Conservation (phyloP, 2,797 vertebrate species). For the Phoxinus dragarum region DNA sequence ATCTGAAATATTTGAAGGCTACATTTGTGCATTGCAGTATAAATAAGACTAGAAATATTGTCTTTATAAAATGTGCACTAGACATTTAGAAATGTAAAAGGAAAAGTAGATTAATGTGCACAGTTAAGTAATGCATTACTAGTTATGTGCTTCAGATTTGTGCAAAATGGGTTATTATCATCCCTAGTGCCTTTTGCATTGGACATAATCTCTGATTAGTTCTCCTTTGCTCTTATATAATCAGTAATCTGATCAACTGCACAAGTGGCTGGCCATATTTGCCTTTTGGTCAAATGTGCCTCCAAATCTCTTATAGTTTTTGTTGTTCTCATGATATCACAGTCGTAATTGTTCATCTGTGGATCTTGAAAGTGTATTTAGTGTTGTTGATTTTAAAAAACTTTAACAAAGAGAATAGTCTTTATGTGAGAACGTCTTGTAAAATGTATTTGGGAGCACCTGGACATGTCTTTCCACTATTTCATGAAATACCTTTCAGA, state of each 20-base stretch:
- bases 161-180: background rate
- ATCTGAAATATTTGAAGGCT: background rate
- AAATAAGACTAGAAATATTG: background rate
- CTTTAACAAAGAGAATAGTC: background rate
- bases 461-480: background rate
- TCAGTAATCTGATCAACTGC: constrained; percentile 4
- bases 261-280: constrained; percentile 17
- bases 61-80: constrained; percentile 8
- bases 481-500: background rate
- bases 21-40: background rate
- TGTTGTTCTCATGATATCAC: background rate
- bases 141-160: background rate
- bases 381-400: background rate
- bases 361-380: constrained; percentile 1
- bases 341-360: background rate
- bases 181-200: constrained; percentile 34
- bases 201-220: background rate
- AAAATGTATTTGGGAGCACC: background rate
- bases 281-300: constrained; percentile 17
- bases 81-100: background rate
- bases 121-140: constrained; percentile 22
- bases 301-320: background rate
- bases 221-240: background rate
- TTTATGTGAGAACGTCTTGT: background rate
- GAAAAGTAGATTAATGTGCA: constrained; percentile 23